Percentiles rank a stretch among this genome's conserved stretches.
These are phyloP conservation scores for Suricata suricatta DNA, from an alignment of 2,113 vertebrate genomes.

Conservation along the genomic window DNA sequence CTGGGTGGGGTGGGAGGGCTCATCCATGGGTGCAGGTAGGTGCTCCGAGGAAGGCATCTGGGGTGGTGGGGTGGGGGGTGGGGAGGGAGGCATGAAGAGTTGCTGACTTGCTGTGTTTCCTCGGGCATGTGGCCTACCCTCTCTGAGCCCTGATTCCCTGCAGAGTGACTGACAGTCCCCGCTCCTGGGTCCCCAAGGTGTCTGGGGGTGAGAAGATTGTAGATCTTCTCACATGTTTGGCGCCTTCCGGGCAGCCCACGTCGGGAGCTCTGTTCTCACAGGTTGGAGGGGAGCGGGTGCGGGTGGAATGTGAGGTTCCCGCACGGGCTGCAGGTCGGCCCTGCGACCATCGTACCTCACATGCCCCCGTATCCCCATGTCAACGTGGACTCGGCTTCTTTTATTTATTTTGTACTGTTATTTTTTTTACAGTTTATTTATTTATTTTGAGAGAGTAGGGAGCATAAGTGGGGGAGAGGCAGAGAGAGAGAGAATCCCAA, in stretches of 20 bases:
- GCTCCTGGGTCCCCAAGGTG: too few relatives aligned
- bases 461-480: too few relatives aligned
- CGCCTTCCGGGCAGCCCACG: background rate
- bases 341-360: accelerated
- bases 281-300: background rate
- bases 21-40: accelerated
- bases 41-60: background rate
- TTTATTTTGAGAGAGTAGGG: too few relatives aligned
- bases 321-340: background rate
- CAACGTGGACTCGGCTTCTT: accelerated
- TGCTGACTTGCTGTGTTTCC: background rate
- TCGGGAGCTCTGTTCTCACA: background rate
- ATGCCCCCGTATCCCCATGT: accelerated
- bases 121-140: background rate
- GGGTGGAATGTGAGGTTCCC: accelerated
- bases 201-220: background rate
- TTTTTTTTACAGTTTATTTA: too few relatives aligned
- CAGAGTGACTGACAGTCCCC: background rate
- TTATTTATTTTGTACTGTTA: background rate
- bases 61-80: background rate
- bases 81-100: background rate
- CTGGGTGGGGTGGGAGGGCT: background rate
- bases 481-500: too few relatives aligned
- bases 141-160: background rate
- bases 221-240: background rate